A percentile compares a stretch with the other conserved stretches of the same genome.
These are phyloP conservation scores for Corydoras sp. DNA, from an alignment of 2,113 vertebrate species.

Conservation along the genomic window DNA sequence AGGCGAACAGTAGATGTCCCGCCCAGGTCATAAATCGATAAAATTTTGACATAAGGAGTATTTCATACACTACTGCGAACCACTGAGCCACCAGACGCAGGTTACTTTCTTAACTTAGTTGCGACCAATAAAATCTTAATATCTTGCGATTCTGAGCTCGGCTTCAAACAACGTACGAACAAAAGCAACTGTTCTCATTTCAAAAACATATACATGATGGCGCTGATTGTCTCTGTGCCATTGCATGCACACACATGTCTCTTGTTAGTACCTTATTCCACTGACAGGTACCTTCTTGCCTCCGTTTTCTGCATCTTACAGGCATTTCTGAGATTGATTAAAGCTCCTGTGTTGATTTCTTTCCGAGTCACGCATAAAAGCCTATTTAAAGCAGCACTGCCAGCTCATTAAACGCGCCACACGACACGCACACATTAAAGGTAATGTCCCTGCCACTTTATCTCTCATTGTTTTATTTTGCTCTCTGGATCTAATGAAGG, in stretches of 20 bases:
- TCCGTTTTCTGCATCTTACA: constrained; percentile 33
- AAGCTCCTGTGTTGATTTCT: constrained; percentile 35
- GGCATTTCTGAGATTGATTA: constrained; percentile 42
- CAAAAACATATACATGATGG: no score
- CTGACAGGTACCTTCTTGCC: constrained; percentile 27
- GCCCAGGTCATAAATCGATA: no score
- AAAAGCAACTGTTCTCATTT: no score
- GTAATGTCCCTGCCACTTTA: constrained; percentile 42
- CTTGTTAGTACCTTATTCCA: constrained; percentile 23
- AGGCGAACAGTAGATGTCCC: no score
- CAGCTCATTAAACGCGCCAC: constrained; percentile 40
- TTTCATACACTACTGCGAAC: no score
- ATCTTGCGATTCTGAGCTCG: no score
- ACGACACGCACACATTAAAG: constrained; percentile 44
- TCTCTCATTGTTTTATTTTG: constrained; percentile 43
- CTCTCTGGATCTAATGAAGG: constrained; percentile 70
- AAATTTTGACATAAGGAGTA: no score
- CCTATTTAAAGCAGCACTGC: constrained; percentile 35
- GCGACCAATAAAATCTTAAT: no score
- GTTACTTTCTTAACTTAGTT: no score
- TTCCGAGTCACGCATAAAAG: constrained; percentile 40
- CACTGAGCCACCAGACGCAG: no score
- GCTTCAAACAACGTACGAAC: no score
- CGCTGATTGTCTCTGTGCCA: neutral
- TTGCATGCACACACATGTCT: constrained; percentile 11